Percentiles rank a stretch among this genome's conserved stretches.
These are phyloP conservation scores for Neoniphon sammara DNA, from an alignment of 2,797 vertebrate species.

Conservation along the genomic window DNA sequence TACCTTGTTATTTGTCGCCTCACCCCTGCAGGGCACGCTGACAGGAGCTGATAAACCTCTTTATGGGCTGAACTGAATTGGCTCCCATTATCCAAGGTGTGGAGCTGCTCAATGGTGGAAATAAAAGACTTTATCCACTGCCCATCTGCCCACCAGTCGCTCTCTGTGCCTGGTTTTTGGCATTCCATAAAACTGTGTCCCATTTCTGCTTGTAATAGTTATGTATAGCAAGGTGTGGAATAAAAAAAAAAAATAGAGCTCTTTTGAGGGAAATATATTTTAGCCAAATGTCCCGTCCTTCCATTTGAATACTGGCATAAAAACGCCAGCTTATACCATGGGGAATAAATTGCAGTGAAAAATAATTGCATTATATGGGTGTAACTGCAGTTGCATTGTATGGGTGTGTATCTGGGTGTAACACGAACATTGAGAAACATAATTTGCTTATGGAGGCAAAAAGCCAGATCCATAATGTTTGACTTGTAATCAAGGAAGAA, in stretches of 20 bases:
- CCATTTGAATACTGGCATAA: slow-evolving; percentile 58
- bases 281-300: slow-evolving; percentile 39
- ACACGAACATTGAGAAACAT: slow-evolving; percentile 43
- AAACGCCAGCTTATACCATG: slow-evolving; percentile 43
- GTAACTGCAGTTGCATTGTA: slow-evolving; percentile 40
- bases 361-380: slow-evolving; percentile 49
- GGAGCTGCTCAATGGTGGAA: slow-evolving; percentile 80
- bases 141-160: slow-evolving; percentile 77
- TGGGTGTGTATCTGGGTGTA: slow-evolving; percentile 43
- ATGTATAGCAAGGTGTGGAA: slow-evolving; percentile 38
- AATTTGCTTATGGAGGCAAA: slow-evolving; percentile 57
- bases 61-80: slow-evolving; percentile 85
- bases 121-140: slow-evolving; percentile 81
- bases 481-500: slow-evolving; percentile 68
- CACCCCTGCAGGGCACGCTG: slow-evolving; percentile 83
- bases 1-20: slow-evolving; percentile 81
- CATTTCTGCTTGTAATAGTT: slow-evolving; percentile 67
- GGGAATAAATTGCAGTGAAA: slow-evolving; percentile 50
- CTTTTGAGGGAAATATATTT: slow-evolving; percentile 48
- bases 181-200: slow-evolving; percentile 65
- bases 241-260: slow-evolving; percentile 16
- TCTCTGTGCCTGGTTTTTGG: slow-evolving; percentile 64
- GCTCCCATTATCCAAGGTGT: slow-evolving; percentile 86
- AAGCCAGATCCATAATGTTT: slow-evolving; percentile 63
- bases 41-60: slow-evolving; percentile 85